Conservation (phyloP, 2,113 vertebrate species). For the Tinamus guttatus region DNA sequence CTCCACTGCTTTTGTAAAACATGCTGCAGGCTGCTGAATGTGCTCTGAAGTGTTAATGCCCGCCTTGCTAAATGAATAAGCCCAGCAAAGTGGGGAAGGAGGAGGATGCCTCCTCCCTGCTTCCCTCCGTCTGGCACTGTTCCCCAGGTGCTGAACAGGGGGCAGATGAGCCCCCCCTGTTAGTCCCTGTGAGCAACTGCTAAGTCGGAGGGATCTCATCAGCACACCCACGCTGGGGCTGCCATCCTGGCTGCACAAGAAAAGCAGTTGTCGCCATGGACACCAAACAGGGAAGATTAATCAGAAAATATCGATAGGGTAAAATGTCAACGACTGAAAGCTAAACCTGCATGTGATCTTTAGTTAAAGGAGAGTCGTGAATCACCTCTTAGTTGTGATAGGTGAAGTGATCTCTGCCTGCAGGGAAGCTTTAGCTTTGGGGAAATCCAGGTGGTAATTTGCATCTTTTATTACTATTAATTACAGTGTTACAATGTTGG, state of each 20-base stretch:
- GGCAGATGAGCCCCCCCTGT: neutral
- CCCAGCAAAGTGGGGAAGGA: neutral
- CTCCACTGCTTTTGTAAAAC: neutral
- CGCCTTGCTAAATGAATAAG: neutral
- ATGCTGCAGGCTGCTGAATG: neutral
- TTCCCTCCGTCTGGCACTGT: rapidly evolving
- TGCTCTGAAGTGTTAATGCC: neutral
- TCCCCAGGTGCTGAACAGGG: neutral
- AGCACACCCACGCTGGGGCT: neutral
- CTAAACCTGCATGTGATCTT: neutral
- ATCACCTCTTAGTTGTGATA: neutral
- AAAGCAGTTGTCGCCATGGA: neutral
- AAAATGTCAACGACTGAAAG: neutral
- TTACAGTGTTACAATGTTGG: neutral
- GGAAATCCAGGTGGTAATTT: neutral
- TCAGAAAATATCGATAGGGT: neutral
- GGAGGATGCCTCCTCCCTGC: neutral
- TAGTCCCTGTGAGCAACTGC: neutral
- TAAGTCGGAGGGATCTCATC: neutral
- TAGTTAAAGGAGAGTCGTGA: neutral
- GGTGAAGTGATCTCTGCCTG: neutral
- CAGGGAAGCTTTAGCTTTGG: neutral
- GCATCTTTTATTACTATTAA: neutral
- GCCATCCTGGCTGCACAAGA: neutral
- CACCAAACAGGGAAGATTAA: neutral